Percentiles rank a stretch among this genome's conserved stretches.
Conservation (phyloP, 2,888 invertebrate species). For the Brenthis ino region DNA sequence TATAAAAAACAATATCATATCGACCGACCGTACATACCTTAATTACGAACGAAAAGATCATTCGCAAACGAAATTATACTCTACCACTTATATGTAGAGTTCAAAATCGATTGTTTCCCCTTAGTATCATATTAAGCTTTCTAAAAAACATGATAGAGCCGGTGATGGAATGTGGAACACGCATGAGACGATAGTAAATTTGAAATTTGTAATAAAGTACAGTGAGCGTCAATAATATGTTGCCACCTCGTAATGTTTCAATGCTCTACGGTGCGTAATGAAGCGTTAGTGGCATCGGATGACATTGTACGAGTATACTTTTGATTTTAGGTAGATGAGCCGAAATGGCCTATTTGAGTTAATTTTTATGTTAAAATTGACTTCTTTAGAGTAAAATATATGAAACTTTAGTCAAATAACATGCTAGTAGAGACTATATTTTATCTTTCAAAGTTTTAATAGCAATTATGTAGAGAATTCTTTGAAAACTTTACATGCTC, state of each 20-base stretch:
- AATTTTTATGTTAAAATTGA: too few species aligned
- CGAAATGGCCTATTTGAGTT: too few species aligned
- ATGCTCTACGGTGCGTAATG: constrained; percentile 1
- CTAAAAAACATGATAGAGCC: constrained; percentile 73
- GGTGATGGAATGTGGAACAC: constrained; percentile 73
- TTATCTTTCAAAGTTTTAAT: too few species aligned
- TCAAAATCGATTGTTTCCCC: constrained; percentile 35
- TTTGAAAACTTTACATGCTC: too few species aligned
- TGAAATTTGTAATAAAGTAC: constrained; percentile 47
- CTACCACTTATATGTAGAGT: constrained; percentile 42
- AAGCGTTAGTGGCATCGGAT: background rate
- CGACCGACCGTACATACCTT: constrained; percentile 67
- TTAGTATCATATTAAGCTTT: constrained; percentile 65
- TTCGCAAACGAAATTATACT: constrained; percentile 41
- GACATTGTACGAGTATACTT: too few species aligned
- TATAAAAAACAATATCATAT: constrained; percentile 79
- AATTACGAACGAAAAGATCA: constrained; percentile 60
- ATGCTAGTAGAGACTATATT: too few species aligned
- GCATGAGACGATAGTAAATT: constrained; percentile 57
- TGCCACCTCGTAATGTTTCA: constrained; percentile 30
- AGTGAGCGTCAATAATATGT: constrained; percentile 36
- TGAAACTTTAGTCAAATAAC: too few species aligned
- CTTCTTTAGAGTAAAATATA: too few species aligned
- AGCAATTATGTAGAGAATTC: too few species aligned
- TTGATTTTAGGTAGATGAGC: too few species aligned